Percentiles rank a stretch among this genome's conserved stretches.
These are phyloP conservation scores for Gorsachius magnificus DNA, from an alignment of 2,797 vertebrate species.

Conservation along the genomic window DNA sequence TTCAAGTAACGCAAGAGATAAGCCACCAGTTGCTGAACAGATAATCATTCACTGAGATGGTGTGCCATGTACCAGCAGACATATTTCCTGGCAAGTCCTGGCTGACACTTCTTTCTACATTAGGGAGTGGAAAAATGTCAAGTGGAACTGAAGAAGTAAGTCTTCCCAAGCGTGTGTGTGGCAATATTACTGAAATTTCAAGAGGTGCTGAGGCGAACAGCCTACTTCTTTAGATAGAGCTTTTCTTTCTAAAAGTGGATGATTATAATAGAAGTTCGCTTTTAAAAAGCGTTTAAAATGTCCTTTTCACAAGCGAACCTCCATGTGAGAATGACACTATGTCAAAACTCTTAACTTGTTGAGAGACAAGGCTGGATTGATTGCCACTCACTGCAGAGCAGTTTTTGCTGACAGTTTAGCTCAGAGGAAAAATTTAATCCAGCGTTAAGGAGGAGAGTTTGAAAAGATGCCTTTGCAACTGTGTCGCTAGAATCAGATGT, in stretches of 20 bases:
- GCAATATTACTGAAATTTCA: slow-evolving; percentile 22
- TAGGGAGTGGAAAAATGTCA: slow-evolving; percentile 23
- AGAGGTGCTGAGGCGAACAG: slow-evolving; percentile 37
- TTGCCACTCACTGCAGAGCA: slow-evolving; percentile 18
- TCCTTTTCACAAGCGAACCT: slow-evolving; percentile 28
- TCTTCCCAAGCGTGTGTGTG: background rate
- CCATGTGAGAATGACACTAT: background rate
- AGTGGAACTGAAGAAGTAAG: background rate
- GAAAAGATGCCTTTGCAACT: slow-evolving; percentile 32
- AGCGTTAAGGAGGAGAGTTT: background rate
- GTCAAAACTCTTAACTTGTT: slow-evolving; percentile 46
- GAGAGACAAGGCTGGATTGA: slow-evolving; percentile 57
- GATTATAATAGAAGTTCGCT: background rate
- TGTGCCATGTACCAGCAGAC: background rate
- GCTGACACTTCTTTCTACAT: background rate
- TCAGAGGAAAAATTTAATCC: slow-evolving; percentile 2
- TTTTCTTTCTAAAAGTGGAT: slow-evolving; percentile 17
- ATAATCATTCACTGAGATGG: background rate
- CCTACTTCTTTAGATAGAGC: background rate
- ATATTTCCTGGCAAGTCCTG: background rate
- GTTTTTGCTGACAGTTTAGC: slow-evolving; percentile 53
- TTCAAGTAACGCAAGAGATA: background rate
- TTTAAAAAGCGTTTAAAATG: background rate
- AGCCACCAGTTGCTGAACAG: background rate
- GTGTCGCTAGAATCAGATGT: background rate